These are phyloP conservation scores for Poecilia gillii DNA, from an alignment of 2,797 vertebrate species.

Conservation along the genomic window DNA sequence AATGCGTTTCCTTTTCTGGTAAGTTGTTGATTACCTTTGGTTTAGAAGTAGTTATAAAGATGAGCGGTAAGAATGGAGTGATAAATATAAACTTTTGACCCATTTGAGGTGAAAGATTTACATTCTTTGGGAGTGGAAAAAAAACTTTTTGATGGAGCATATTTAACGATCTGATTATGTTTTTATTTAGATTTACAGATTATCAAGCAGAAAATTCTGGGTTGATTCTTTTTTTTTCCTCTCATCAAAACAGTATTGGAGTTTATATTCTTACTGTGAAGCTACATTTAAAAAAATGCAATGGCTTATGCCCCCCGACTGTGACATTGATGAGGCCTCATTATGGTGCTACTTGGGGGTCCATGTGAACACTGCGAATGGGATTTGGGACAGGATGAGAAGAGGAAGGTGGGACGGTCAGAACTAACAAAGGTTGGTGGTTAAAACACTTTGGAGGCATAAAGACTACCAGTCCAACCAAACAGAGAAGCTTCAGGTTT, in stretches of 20 bases:
- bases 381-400: constrained; percentile 51
- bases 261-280: background rate
- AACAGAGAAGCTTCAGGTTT: background rate
- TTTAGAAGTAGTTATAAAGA: constrained; percentile 20
- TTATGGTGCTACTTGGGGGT: constrained; percentile 58
- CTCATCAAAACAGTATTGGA: constrained; percentile 4
- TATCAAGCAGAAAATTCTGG: background rate
- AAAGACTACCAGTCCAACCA: too few relatives aligned
- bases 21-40: constrained; percentile 15
- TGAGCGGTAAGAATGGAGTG: background rate
- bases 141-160: background rate
- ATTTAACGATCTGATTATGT: background rate
- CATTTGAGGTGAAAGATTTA: background rate
- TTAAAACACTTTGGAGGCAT: background rate
- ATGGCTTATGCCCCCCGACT: constrained; percentile 42
- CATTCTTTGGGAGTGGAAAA: background rate
- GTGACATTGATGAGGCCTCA: constrained; percentile 75
- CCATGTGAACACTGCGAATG: constrained; percentile 54
- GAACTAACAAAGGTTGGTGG: constrained; percentile 1
- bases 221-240: background rate
- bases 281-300: constrained; percentile 23
- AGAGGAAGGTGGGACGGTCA: constrained; percentile 33
- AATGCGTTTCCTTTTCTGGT: constrained; percentile 32
- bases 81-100: background rate
- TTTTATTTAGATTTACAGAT: constrained; percentile 4